Conservation (phyloP, 2,113 vertebrate genomes). For the Lethenteron camtschaticum region DNA sequence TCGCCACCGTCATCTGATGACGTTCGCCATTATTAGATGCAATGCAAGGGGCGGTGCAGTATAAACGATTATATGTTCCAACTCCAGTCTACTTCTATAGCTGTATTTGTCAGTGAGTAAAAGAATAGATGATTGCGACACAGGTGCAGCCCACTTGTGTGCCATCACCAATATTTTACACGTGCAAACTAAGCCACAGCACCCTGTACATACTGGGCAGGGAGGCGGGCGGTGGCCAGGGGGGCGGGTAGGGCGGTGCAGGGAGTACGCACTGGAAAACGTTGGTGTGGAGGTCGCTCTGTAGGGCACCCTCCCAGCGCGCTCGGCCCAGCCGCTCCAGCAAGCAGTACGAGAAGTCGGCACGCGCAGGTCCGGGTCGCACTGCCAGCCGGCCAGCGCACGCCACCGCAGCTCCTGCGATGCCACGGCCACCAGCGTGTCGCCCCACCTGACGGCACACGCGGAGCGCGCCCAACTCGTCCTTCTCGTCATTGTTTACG, state of each 20-base stretch:
- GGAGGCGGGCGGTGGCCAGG: no score
- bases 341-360: slow-evolving; percentile 65
- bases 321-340: slow-evolving; percentile 65
- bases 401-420: slow-evolving; percentile 45
- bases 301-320: slow-evolving; percentile 82
- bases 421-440: slow-evolving; percentile 54
- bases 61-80: not conserved
- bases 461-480: not conserved
- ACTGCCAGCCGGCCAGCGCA: slow-evolving; percentile 44
- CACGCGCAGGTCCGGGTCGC: slow-evolving; percentile 59
- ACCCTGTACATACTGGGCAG: no score
- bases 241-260: no score
- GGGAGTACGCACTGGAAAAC: slow-evolving; percentile 43
- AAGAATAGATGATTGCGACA: no score
- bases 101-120: no score
- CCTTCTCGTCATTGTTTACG: no score
- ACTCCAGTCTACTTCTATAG: not conserved
- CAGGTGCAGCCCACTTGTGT: no score
- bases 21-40: no score
- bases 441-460: slow-evolving; percentile 38
- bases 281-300: slow-evolving; percentile 51
- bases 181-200: no score
- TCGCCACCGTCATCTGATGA: no score
- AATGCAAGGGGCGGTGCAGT: no score
- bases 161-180: no score